Base-by-base conservation (phyloP, 2,888 invertebrate genomes). In the Aplocera efformata region DNA sequence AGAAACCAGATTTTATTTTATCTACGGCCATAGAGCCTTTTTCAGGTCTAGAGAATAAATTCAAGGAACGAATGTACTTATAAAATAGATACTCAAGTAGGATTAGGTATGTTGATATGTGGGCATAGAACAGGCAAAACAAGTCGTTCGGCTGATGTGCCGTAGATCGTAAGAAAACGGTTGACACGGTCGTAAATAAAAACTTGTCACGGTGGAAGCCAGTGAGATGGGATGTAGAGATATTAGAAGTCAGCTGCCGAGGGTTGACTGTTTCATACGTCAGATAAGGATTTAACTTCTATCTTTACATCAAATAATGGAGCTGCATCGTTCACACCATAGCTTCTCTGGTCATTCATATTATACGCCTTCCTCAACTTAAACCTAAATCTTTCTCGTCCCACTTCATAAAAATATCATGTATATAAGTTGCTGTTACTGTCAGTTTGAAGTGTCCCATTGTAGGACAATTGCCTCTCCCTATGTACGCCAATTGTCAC, bases 191-290 rank as follows among this genome's bases (percentile, higher is more conserved):
- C 13, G 13, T 43, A 44, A 46, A 48, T 48, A 43, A 48, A 47
- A 45, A 45, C 35, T 42, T 41, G 10, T 40, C 26, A 38, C 40
- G 17, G 32, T 30, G 37, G 38, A 42, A 41, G 39, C 43, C 33
- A 22, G 36, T 43, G 34, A 46, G 51, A 52, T 48, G 43, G 48
- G 43, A 40, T 34, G 37, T 39, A 38, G 41, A 43, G 48, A 51
- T 43, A 51, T 46, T 46, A 37, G 24, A 31, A 23, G 45, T 45
- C 45, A 49, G 42, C 40, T 40, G 25, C 27, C 42, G 23, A 34
- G 43, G 39, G 38, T 47, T 36, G 17, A n/a, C 26, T 10, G 7
- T 31, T 1, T 22, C 8, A 8, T 26, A 9, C 9, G 8, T 9
- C 9, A 26, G 10, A 6, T 10, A 26, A 26, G 13, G 2, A 17